Evolutionary conservation across 2,888 invertebrate genomes (phyloP), one percentile per base, ranked within the genome.

Genomic region (Syrphus vitripennis): DNA sequence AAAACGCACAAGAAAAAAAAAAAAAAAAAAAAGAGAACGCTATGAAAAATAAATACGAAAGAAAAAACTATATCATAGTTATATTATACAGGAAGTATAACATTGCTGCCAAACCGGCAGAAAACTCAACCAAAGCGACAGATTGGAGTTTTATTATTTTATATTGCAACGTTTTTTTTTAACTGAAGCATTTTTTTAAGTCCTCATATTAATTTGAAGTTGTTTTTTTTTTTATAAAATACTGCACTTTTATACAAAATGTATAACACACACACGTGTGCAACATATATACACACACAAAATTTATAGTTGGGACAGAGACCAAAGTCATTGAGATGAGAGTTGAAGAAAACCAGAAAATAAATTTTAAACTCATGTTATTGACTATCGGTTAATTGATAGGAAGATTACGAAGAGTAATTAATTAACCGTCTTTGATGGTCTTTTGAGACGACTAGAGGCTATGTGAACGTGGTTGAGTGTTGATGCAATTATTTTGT

Each of bases 321-420:
- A 4, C 12, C 21, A 3, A 50, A 59, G n/a, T 7, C n/a, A n/a
- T 16, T 6, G 7, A 31, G 16, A 59, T 10, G 6, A 37, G 9
- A 61, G 42, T 21, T 48, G 48, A 50, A 50, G 53, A 53, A 70
- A 65, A 72, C 26, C 42, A 57, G 81, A 70, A 74, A 82, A 86
- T 77, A 77, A 70, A 16, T 45, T 26, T n/a, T n/a, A n/a, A 67
- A 57, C 74, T 70, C 78, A 61, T 79, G 78, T 83, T 83, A 83
- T 83, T 79, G 78, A 67, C 71, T 67, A 87, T 87, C 78, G 75
- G 53, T 83, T 75, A 83, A 87, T 87, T 87, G 75, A 83, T 67
- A 87, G 75, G 61, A 71, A 65, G 78, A 83, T 87, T 87, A 69
- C 61, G 53, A 34, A 21, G 53, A 57, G 87, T 83, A 83, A 87